These are phyloP conservation scores for Magallana angulata DNA, from an alignment of 1,140 invertebrate genomes.

Conservation along the genomic window DNA sequence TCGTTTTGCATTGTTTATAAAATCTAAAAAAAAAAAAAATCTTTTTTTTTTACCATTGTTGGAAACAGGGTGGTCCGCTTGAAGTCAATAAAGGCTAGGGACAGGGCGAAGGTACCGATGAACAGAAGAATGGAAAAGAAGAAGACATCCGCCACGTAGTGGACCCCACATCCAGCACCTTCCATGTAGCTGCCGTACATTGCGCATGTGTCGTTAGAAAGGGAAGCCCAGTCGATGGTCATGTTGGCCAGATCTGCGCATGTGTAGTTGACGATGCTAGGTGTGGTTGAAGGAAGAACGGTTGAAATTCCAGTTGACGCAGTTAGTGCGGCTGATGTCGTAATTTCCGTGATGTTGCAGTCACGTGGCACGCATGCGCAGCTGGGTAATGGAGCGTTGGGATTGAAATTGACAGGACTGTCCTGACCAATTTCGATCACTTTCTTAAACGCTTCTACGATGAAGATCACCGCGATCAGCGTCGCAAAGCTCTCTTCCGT, in stretches of 20 bases:
- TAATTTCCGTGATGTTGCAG: slow-evolving; percentile 35
- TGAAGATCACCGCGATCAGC: slow-evolving; percentile 98
- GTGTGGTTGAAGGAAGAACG: background rate
- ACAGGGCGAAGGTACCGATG: slow-evolving; percentile 94
- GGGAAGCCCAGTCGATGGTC: slow-evolving; percentile 43
- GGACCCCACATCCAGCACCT: slow-evolving; percentile 85
- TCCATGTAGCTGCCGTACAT: slow-evolving; percentile 87
- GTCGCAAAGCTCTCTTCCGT: slow-evolving; percentile 99
- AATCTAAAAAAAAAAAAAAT: no score
- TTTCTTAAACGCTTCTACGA: slow-evolving; percentile 92
- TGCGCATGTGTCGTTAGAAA: slow-evolving; percentile 43
- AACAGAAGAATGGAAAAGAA: slow-evolving; percentile 97
- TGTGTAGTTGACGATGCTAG: slow-evolving; percentile 45
- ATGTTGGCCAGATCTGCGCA: slow-evolving; percentile 53
- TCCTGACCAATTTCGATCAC: slow-evolving; percentile 66
- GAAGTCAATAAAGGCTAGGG: slow-evolving; percentile 92
- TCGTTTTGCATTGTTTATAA: no score
- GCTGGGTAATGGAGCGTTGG: slow-evolving; percentile 53
- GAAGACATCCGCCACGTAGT: slow-evolving; percentile 87
- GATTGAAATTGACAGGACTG: slow-evolving; percentile 61
- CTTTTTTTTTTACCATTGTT: slow-evolving; percentile 75
- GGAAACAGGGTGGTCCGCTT: slow-evolving; percentile 97
- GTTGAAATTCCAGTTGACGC: slow-evolving; percentile 22
- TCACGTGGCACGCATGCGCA: slow-evolving; percentile 57
- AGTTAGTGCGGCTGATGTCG: slow-evolving; percentile 22